Evolutionary conservation across 2,888 invertebrate species (phyloP), one percentile per base, ranked within the genome.

Genomic region (Argyresthia goedartella): DNA sequence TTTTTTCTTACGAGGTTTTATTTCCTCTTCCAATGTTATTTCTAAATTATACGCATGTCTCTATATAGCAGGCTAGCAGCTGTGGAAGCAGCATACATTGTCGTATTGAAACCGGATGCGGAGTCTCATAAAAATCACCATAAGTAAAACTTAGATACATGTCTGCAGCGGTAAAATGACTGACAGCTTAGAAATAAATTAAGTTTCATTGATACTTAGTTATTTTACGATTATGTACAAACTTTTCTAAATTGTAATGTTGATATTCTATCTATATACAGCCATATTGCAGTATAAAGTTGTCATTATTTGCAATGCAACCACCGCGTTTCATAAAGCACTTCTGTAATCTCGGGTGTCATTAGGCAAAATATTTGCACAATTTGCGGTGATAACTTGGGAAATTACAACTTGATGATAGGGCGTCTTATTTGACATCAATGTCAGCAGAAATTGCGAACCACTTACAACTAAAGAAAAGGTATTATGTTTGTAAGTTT

Each of bases 341-440:
- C 42, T 41, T 13, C 42, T 15, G 15, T 14, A 50, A 42, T 42
- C 42, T 49, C 41, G 6, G 39, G 25, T 53, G 56, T 56, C 56
- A 57, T 59, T 60, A 57, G 35, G 51, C 44, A 52, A 55, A 53
- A 55, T 59, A 59, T 59, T 59, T 58, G 54, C 54, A 54, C 55
- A 53, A 54, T 57, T 57, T 60, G 60, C 52, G 54, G 58, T 53
- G 53, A 36, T 34, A 11, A 8, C 16, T 49, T 49, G 4, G n/a
- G 41, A 49, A 49, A 49, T 41, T 14, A 49, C 41, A 15, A 0
- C 41, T 4, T 41, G 41, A 11, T 41, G 11, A 49, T 16, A 33
- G 8, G n/a, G 13, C 11, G 13, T n/a, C 16, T 34, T 49, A 33
- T 35, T 50, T 49, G 53, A 49, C 49, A 46, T 16, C n/a, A n/a